Evolutionary conservation across 2,888 invertebrate species (phyloP).

Genomic region (Rhingia rostrata): DNA sequence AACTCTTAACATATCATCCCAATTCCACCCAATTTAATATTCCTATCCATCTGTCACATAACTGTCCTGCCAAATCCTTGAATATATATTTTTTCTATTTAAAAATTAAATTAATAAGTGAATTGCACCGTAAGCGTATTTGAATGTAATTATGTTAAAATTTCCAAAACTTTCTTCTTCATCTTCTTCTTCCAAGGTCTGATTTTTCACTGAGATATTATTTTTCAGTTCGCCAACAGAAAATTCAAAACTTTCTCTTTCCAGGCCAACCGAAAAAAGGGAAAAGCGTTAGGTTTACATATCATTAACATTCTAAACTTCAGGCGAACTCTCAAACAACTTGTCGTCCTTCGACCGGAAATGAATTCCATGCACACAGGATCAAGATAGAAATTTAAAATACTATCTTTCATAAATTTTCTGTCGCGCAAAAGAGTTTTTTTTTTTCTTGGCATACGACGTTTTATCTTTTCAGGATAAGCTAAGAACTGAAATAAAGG

Average conservation of each 20-base stretch:
- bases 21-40: not conserved
- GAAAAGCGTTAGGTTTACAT: constrained; percentile 62
- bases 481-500: not conserved
- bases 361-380: not conserved
- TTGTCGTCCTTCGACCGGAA: constrained; percentile 15
- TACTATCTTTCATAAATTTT: constrained; percentile 48
- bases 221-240: not conserved
- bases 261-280: constrained; percentile 15
- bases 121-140: constrained; percentile 61
- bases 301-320: constrained; percentile 69
- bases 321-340: constrained; percentile 52
- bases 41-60: not conserved
- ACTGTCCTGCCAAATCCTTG: not conserved
- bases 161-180: constrained; percentile 45
- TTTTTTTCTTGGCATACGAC: not conserved
- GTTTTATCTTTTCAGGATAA: constrained; percentile 16
- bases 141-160: constrained; percentile 64
- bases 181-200: constrained; percentile 9
- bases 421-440: not conserved
- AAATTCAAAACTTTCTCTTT: constrained; percentile 47
- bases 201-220: constrained; percentile 41
- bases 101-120: constrained; percentile 56
- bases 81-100: constrained; percentile 4
- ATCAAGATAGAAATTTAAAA: constrained; percentile 34
- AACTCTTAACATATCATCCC: too few species aligned